Evolutionary conservation across 1,140 invertebrate genomes (phyloP), one percentile per base, ranked within the genome.

Genomic region (Rhizoglyphus robini): DNA sequence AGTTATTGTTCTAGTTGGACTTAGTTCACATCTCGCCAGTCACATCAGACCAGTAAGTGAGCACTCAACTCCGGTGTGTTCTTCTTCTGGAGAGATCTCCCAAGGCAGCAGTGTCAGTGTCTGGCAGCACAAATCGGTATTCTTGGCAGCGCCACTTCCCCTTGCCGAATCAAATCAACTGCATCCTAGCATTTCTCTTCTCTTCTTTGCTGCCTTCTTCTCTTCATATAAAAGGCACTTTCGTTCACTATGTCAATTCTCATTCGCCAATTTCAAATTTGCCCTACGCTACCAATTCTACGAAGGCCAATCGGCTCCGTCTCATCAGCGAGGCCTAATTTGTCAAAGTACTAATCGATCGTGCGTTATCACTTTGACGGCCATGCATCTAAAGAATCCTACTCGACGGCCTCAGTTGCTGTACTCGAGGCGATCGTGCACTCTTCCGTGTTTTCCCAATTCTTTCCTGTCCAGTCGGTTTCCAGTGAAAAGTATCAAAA

Each of bases 121-220:
- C 51, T 11, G 51, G 51, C 51, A 54, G 8, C 8, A 54, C 36
- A 18, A 8, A 54, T 25, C 51, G 23, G 51, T 54, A 54, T 54
- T 54, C 51, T 54, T 54, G 51, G 51, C 51, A 54, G 8, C 5
- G 51, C 51, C 51, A 54, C 51, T 54, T 54, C 51, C 51, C 8
- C 20, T 23, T 23, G 41, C 8, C 23, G 51, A 54, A 54, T 32
- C 51, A 54, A 54, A 54, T 54, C 23, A 54, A 54, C 23, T 54
- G 51, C 8, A 54, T 54, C 51, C 20, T 25, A n/a, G n/a, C n/a
- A n/a, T n/a, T n/a, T n/a, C n/a, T n/a, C n/a, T 23, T 8, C 51
- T 54, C 51, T 25, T 23, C 8, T 32, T 54, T 15, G 20, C 51
- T 54, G 8, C 8, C 23, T 54, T 15, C 8, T 25, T 32, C 23